Conservation (phyloP, 2,797 vertebrate species). For the Tarsius wallacei region DNA sequence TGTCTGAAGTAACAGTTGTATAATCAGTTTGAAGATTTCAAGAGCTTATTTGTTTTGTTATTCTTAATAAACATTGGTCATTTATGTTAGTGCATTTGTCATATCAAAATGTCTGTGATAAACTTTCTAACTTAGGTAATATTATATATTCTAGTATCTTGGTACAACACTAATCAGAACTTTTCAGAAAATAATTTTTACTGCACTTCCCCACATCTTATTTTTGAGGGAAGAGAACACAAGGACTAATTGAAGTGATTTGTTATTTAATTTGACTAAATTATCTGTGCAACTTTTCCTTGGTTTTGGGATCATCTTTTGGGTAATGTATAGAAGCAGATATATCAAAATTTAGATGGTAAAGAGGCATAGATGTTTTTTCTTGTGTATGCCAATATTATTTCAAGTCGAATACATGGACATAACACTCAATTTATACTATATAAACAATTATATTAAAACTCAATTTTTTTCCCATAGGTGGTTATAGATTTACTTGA, state of each 20-base stretch:
- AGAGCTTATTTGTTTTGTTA: constrained; percentile 24
- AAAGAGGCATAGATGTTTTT: constrained; percentile 13
- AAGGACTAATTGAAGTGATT: constrained; percentile 20
- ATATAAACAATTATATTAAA: constrained; percentile 15
- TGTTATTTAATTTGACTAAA: constrained; percentile 37
- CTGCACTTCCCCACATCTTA: background rate
- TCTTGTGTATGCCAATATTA: background rate
- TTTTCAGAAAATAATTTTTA: constrained; percentile 20
- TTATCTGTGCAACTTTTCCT: constrained; percentile 44
- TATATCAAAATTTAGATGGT: constrained; percentile 3
- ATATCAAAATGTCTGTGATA: constrained; percentile 4
- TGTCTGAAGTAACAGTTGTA: background rate
- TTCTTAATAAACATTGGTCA: background rate
- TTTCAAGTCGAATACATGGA: constrained; percentile 48
- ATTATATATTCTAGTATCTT: background rate
- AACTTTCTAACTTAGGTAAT: constrained; percentile 14
- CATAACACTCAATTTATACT: background rate
- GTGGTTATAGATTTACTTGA: background rate
- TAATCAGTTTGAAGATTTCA: background rate
- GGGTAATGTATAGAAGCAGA: background rate
- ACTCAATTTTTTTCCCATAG: constrained; percentile 4
- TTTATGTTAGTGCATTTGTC: background rate
- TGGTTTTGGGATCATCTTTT: background rate
- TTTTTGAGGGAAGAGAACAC: constrained; percentile 58
- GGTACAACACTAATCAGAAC: background rate